These are phyloP conservation scores for Sebastes glaucus DNA, from an alignment of 2,797 vertebrate genomes.

Conservation along the genomic window DNA sequence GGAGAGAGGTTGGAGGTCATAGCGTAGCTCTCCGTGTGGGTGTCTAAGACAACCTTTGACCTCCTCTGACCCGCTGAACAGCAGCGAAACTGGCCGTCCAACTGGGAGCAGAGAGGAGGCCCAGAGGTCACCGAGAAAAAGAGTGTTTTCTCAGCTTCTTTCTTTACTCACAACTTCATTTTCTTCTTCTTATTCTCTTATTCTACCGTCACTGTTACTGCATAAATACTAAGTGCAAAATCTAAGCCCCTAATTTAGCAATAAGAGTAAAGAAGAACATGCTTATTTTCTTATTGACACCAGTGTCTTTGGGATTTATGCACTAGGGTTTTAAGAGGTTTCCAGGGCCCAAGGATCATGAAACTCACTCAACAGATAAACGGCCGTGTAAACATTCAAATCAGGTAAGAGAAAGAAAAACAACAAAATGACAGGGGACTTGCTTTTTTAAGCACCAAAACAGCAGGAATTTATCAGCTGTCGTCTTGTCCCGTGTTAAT, in stretches of 20 bases:
- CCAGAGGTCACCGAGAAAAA: conserved; percentile 61
- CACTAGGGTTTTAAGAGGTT: conserved; percentile 38
- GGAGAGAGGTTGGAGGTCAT: conserved; percentile 59
- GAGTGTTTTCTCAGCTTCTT: conserved; percentile 27
- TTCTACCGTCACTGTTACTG: background rate
- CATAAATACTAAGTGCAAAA: background rate
- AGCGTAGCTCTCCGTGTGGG: conserved; percentile 61
- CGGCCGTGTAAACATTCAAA: conserved; percentile 55
- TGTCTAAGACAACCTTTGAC: conserved; percentile 62
- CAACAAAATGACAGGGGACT: conserved; percentile 12
- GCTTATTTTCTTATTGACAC: conserved; percentile 42
- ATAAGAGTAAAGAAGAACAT: background rate
- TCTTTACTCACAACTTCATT: background rate
- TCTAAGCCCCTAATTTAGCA: background rate
- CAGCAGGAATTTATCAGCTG: conserved; percentile 17
- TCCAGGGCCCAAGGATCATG: conserved; percentile 48
- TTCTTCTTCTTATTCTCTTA: background rate
- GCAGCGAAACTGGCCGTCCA: conserved; percentile 58
- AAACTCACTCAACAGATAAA: conserved; percentile 67
- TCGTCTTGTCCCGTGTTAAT: background rate
- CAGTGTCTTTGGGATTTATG: conserved; percentile 48
- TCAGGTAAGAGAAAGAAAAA: conserved; percentile 50
- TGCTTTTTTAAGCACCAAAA: conserved; percentile 19
- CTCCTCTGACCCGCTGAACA: conserved; percentile 61
- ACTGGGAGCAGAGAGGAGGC: conserved; percentile 52